phyloP scores from a whole-genome alignment of 2,113 vertebrate genomes.

The Lethenteron camtschaticum region DNA sequence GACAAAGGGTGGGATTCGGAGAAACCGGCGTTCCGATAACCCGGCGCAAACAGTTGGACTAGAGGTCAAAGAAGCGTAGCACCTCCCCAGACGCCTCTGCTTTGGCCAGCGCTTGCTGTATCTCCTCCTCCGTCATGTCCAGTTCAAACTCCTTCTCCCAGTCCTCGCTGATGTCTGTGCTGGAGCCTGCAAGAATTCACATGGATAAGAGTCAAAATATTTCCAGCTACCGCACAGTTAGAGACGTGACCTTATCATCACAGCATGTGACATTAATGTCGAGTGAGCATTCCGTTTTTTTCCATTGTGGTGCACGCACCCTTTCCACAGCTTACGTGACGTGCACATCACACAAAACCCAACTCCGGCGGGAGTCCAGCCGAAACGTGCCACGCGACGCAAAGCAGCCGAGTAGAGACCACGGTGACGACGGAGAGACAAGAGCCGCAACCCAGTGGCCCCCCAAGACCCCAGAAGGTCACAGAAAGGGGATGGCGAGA shows the following conservation, averaged over 20 bases:
- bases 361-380: slow-evolving; percentile 7
- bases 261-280: too few species aligned
- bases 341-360: neutral
- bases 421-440: too few species aligned
- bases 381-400: too few species aligned
- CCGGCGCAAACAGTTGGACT: too few species aligned
- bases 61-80: neutral
- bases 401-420: too few species aligned
- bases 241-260: too few species aligned
- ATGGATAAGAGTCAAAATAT: neutral
- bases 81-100: slow-evolving; percentile 61
- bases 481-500: too few species aligned
- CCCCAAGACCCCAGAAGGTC: too few species aligned
- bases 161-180: slow-evolving; percentile 89
- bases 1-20: too few species aligned
- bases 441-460: too few species aligned
- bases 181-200: slow-evolving; percentile 44
- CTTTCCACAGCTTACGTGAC: neutral
- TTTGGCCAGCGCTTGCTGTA: slow-evolving; percentile 66
- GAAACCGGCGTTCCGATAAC: too few species aligned
- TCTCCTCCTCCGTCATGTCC: slow-evolving; percentile 97
- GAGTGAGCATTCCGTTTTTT: neutral
- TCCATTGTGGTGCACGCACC: neutral
- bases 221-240: too few species aligned
- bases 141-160: slow-evolving; percentile 98